Base-by-base conservation (phyloP, 2,888 invertebrate species). In the Agrochola circellaris region DNA sequence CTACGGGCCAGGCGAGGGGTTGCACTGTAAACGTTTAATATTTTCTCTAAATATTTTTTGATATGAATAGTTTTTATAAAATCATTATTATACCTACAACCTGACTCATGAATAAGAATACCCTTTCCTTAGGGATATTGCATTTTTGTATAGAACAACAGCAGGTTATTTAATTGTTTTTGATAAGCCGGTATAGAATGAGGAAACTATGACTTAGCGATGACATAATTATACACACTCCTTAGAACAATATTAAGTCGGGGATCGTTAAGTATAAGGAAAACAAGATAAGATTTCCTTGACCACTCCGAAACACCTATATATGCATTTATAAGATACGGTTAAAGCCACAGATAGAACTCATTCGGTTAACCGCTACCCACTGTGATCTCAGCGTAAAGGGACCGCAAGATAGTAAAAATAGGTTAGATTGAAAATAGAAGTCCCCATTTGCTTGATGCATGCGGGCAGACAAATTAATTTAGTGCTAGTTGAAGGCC, bases 1-100 rank as follows among this genome's bases (percentile, higher is more conserved):
- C 95, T 96, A 83, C 96, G 95, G 26, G 96, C 94, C 94, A 96
- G 93, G 56, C 96, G 94, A 48, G 96, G 96, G 2, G 95, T 95
- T 45, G 89, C 89, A 85, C 96, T 96, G 91, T 3, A 90, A 89
- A 77, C 20, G 54, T 69, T 20, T 0, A 72, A 66, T 11, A 56
- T n/a, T 48, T 73, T 30, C 6, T 65, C 4, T 48, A 42, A 68
- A 54, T 58, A 58, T 17, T 26, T 34, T 70, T n/a, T 42, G 2
- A 20, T 20, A 38, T 20, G 0, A 30, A 34, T 45, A 8, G n/a
- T 38, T 30, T 30, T 48, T 48, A 71, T 34, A 17, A 45, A n/a
- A 69, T 67, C 9, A 68, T 68, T 34, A 60, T 17, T 34, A 17
- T 23, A 34, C 34, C 34, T 34, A 54, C 20, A 45, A 20, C 20